Evolutionary conservation across 37 sponge, comb jelly and placozoan species (phyloP).

Genomic region (Aplysina aerophoba): DNA sequence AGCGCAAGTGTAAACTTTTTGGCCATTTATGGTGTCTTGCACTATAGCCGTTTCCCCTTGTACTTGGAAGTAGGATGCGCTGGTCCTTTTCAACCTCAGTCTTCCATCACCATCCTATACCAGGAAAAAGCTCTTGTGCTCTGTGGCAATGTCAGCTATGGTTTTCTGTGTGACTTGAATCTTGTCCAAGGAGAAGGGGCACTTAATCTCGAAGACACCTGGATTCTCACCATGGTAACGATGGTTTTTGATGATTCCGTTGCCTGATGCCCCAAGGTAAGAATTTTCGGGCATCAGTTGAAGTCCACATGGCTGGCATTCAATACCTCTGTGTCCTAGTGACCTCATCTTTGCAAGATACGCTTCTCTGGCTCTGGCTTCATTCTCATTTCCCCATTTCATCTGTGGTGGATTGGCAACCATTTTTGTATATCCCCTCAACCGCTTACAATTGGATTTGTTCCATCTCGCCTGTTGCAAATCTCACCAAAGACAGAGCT

Average conservation of each 20-base stretch:
- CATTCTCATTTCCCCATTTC: not conserved
- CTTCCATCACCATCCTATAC: not conserved
- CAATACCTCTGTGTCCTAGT: not conserved
- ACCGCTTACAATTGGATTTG: not conserved
- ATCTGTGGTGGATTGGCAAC: not conserved
- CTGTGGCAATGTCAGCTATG: not conserved
- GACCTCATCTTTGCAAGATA: not conserved
- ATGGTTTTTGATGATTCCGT: conserved; percentile 2
- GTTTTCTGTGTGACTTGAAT: not conserved
- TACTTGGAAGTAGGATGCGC: not conserved
- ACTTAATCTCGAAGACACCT: conserved; percentile 30
- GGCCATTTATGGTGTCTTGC: no score
- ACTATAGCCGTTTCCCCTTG: conserved; percentile 15
- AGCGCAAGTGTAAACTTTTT: no score
- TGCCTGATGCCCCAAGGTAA: not conserved
- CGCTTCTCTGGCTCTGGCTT: not conserved
- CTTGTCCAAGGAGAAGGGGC: conserved; percentile 18
- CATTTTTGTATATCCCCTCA: conserved; percentile 13
- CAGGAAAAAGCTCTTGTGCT: not conserved
- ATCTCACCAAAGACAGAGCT: conserved; percentile 16
- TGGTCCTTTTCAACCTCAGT: not conserved
- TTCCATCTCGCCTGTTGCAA: not conserved
- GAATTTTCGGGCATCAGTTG: not conserved
- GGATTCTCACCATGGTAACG: not conserved
- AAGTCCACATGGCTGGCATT: conserved; percentile 10